phyloP scores from a whole-genome alignment of 2,888 invertebrate species.

The Pinctada fucata region DNA sequence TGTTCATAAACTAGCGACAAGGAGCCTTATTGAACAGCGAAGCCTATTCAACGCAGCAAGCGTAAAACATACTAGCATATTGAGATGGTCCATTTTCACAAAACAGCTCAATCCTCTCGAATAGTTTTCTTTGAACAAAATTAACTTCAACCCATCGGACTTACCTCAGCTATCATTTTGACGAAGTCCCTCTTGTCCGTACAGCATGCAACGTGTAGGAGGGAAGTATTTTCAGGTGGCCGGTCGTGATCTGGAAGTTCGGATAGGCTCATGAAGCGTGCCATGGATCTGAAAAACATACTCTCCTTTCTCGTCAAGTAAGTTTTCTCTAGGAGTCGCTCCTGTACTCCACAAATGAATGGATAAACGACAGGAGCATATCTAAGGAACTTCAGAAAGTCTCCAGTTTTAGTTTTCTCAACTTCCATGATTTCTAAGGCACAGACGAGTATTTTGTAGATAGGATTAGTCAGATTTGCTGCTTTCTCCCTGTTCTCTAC shows the following conservation, averaged over 20 bases:
- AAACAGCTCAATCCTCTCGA: too few relatives aligned
- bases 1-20: too few relatives aligned
- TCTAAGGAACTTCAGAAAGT: neutral
- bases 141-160: too few relatives aligned
- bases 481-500: neutral
- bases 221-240: neutral
- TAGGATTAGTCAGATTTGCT: neutral
- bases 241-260: neutral
- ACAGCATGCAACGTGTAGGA: slow-evolving; percentile 24
- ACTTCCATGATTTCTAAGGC: neutral
- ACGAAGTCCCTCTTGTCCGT: slow-evolving; percentile 31
- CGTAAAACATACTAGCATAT: too few relatives aligned
- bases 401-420: neutral
- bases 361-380: neutral
- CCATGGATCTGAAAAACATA: neutral
- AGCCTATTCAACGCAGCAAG: too few relatives aligned
- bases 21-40: too few relatives aligned
- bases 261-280: neutral
- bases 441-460: neutral
- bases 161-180: slow-evolving; percentile 23
- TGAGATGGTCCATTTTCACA: too few relatives aligned
- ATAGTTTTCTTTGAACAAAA: too few relatives aligned
- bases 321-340: neutral
- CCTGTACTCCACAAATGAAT: neutral
- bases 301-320: neutral